phyloP scores from a whole-genome alignment of 2,113 vertebrate genomes.

The Cyanoramphus novaezelandiae region DNA sequence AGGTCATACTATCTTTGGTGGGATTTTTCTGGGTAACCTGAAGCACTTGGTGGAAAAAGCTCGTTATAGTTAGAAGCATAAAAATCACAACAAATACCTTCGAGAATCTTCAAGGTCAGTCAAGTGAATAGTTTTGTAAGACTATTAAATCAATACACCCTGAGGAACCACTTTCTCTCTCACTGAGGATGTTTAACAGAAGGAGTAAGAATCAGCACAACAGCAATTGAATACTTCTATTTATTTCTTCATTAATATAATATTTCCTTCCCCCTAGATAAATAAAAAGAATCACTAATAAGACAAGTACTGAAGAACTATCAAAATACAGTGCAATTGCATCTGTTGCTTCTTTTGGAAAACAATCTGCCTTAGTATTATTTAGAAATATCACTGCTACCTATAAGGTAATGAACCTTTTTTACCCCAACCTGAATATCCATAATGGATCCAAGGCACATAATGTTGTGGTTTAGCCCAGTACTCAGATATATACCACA shows the following conservation, averaged over 20 bases:
- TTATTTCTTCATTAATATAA: slow-evolving; percentile 30
- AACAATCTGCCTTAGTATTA: slow-evolving; percentile 4
- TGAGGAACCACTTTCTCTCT: neutral
- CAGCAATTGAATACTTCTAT: neutral
- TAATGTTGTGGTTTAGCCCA: neutral
- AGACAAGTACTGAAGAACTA: neutral
- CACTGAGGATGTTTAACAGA: neutral
- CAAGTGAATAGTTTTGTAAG: neutral
- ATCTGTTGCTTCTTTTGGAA: slow-evolving; percentile 14
- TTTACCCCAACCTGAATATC: neutral
- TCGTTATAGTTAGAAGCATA: neutral
- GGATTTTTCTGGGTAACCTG: neutral
- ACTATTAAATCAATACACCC: neutral
- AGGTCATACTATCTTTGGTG: neutral
- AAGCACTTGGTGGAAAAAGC: neutral
- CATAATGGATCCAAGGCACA: slow-evolving; percentile 15
- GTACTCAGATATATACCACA: neutral
- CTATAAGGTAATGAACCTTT: slow-evolving; percentile 1
- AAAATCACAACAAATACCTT: neutral
- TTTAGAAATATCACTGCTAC: slow-evolving; percentile 31
- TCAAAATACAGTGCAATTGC: neutral
- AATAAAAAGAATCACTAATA: slow-evolving; percentile 30
- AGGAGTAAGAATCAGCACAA: neutral
- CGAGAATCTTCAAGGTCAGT: neutral
- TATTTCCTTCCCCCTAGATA: neutral